These are phyloP conservation scores for Papilio aristodemus DNA, from an alignment of 1,140 invertebrate species.

Conservation along the genomic window DNA sequence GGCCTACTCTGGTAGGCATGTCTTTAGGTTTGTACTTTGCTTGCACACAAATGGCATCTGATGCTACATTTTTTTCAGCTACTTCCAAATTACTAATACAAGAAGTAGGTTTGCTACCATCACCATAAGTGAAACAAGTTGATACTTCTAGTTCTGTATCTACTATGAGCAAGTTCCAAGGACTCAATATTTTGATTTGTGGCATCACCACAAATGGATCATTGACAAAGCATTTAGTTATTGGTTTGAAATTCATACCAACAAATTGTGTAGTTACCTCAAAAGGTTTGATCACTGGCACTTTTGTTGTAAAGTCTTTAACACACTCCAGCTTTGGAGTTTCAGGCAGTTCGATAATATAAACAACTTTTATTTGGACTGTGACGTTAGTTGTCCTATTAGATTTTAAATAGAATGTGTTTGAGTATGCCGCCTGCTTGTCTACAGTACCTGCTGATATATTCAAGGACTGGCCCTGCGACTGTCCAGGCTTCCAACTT, in stretches of 20 bases:
- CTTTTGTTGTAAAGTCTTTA: slow-evolving; percentile 83
- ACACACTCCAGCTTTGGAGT: slow-evolving; percentile 73
- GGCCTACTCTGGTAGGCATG: slow-evolving; percentile 82
- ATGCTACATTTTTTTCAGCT: slow-evolving; percentile 69
- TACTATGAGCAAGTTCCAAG: slow-evolving; percentile 85
- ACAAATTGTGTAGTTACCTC: slow-evolving; percentile 85
- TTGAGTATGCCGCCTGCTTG: slow-evolving; percentile 56
- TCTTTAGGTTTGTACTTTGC: slow-evolving; percentile 77
- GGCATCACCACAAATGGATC: slow-evolving; percentile 87
- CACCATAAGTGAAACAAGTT: slow-evolving; percentile 66
- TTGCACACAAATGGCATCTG: slow-evolving; percentile 73
- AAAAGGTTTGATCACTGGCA: slow-evolving; percentile 86
- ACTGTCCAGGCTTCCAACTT: slow-evolving; percentile 67
- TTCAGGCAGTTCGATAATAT: slow-evolving; percentile 66
- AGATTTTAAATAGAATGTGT: slow-evolving; percentile 82
- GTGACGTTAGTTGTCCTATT: slow-evolving; percentile 82
- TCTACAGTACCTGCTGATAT: slow-evolving; percentile 66
- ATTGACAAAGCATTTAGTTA: slow-evolving; percentile 84
- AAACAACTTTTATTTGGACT: slow-evolving; percentile 80
- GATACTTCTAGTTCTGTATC: slow-evolving; percentile 83
- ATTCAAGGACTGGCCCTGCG: slow-evolving; percentile 71
- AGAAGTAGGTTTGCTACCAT: slow-evolving; percentile 56
- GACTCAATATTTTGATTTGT: slow-evolving; percentile 84
- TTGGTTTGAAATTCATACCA: slow-evolving; percentile 83
- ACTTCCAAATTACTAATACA: slow-evolving; percentile 70